Base-by-base conservation (phyloP, 2,888 invertebrate genomes). In the Proisotoma minuta region DNA sequence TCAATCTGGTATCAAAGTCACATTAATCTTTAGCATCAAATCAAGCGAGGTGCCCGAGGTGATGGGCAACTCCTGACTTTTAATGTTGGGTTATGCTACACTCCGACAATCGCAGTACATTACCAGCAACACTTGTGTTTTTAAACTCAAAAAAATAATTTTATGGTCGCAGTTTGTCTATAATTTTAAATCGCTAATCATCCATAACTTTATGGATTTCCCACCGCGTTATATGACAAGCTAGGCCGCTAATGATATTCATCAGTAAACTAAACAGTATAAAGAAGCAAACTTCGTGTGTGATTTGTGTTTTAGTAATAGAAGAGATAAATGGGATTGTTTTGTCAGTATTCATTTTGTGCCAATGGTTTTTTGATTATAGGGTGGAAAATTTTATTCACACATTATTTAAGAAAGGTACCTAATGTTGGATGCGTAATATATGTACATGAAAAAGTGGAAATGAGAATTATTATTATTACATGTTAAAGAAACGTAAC, bases 291-390 rank as follows among this genome's bases (percentile, higher is more conserved):
- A 34, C 43, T 12, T 43, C 18, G 43, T 43, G 43, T 43, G 43
- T 43, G 43, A 43, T 43, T 43, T 43, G 18, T 43, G 43, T n/a
- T 43, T n/a, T 43, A n/a, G 43, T 12, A n/a, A 43, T 43, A n/a
- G 18, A 4, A 18, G 43, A 20, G 15, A 34, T 10, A 15, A 15
- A 43, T 43, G 18, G 43, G 43, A 43, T 29, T n/a, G 53, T 27
- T 51, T 51, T 51, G 51, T 51, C 51, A 51, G 51, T 57, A 54
- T 59, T 53, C 62, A 62, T 62, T 63, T 56, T 28, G n/a, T n/a
- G 26, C 43, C 52, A 63, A 63, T 60, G 57, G 63, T 18, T 60
- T 29, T 51, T 63, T 63, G 63, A 63, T 63, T 63, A 63, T 57
- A 63, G 63, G 63, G 52, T 63, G 47, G 26, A 58, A 27, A 62